Base-by-base conservation (phyloP, 2,888 invertebrate genomes). In the Meloe dianella region DNA sequence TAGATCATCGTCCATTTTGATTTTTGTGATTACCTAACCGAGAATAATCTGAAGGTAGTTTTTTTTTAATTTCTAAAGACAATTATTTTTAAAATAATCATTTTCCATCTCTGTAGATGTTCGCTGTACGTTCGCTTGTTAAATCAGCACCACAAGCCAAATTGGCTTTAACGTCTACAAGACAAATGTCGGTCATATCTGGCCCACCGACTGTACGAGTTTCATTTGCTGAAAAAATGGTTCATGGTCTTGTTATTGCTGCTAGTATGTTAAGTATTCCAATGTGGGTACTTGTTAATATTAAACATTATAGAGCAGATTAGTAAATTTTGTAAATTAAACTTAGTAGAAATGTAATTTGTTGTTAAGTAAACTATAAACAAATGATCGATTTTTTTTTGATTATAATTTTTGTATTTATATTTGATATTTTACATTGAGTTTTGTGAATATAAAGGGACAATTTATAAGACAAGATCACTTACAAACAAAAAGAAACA, bases 121-220 rank as follows among this genome's bases (percentile, higher is more conserved):
- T 73, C 22, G 64, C 70, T 57, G 64, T 63, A 32, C 59, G 47
- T 20, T 47, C 47, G 10, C 47, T 47, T 0, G 10, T 57, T 10
- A 63, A 62, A 20, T 57, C 69, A 5, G 72, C 64, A 17, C 67
- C 71, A 12, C 70, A 65, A 27, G 58, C 67, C 24, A 69, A 66
- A 61, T 60, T 66, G 9, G 59, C 60, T 14, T 17, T 60, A 12
- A 57, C 32, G 54, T 70, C 72, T 62, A 57, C 67, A 17, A 75
- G 78, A 61, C 71, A 77, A 38, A 76, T 77, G 76, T 71, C 77
- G 47, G 79, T 73, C 6, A 24, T 82, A 56, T 74, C 80, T 6
- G 81, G 80, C 0, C 83, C 83, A 29, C 84, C 84, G 64, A 71
- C 71, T 60, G 75, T 77, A 27, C 77, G 77, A 66, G 73, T 83